A percentile compares a stretch with the other conserved stretches of the same genome.
Evolutionary conservation across 2,888 invertebrate genomes (phyloP).

Genomic region (Meiosimyza decipiens): DNA sequence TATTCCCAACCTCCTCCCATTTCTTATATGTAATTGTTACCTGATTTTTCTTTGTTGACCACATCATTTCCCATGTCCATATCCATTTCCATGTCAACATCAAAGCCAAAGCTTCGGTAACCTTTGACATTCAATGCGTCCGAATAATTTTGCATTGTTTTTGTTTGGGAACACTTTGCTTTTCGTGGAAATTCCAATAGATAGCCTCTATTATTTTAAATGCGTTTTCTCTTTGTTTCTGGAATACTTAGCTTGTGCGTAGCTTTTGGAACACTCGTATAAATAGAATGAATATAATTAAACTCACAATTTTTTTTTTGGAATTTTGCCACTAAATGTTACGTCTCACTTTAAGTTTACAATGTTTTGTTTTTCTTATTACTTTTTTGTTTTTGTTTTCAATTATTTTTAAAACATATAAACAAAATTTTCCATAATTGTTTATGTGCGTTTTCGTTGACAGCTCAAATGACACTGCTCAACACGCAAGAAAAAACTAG

Average conservation of each 20-base stretch:
- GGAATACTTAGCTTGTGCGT: neutral
- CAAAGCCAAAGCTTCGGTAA: constrained; percentile 65
- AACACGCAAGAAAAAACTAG: no score
- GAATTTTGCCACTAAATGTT: constrained; percentile 7
- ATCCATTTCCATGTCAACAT: constrained; percentile 66
- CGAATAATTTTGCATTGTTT: constrained; percentile 60
- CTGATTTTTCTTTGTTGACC: constrained; percentile 54
- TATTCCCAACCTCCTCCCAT: no score
- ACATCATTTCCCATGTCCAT: constrained; percentile 53
- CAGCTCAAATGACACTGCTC: no score
- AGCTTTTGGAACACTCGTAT: neutral
- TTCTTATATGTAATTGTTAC: constrained; percentile 32
- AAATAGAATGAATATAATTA: no score
- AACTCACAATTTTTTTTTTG: constrained; percentile 24
- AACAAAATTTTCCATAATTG: neutral
- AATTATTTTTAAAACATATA: constrained; percentile 2
- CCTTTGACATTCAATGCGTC: constrained; percentile 62
- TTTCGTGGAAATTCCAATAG: constrained; percentile 19
- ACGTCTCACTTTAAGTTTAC: constrained; percentile 10
- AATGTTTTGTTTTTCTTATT: neutral
- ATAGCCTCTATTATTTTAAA: constrained; percentile 18
- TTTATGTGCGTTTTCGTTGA: constrained; percentile 18
- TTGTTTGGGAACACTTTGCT: neutral
- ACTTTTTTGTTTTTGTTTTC: constrained; percentile 10
- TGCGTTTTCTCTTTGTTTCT: constrained; percentile 34